Conservation (phyloP, 2,888 invertebrate genomes). For the Phlogophora meticulosa region DNA sequence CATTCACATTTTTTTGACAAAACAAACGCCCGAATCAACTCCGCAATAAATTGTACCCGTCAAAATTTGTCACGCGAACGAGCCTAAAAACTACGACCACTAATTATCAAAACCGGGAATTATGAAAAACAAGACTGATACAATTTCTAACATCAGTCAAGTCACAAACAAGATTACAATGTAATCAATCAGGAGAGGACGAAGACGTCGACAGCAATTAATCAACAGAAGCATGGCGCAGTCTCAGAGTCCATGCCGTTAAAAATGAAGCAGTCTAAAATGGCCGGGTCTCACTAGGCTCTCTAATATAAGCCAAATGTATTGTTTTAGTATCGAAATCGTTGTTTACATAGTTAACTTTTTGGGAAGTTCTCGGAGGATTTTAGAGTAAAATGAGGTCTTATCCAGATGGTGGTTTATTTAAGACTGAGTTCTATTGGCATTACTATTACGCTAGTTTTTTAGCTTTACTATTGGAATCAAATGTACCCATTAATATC, state of each 20-base stretch:
- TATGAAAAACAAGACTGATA: slow-evolving; percentile 78
- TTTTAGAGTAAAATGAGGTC: too few relatives aligned
- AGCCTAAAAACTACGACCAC: slow-evolving; percentile 62
- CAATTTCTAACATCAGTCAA: slow-evolving; percentile 84
- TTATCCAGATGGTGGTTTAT: too few relatives aligned
- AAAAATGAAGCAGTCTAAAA: slow-evolving; percentile 68
- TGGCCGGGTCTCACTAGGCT: slow-evolving; percentile 36
- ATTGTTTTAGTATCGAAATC: neutral
- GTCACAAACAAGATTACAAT: slow-evolving; percentile 89
- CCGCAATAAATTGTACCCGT: slow-evolving; percentile 48
- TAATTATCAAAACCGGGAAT: slow-evolving; percentile 73
- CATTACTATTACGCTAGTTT: too few relatives aligned
- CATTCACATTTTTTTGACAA: slow-evolving; percentile 14
- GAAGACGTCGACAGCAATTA: slow-evolving; percentile 83
- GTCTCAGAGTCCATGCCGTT: slow-evolving; percentile 64
- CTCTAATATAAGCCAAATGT: slow-evolving; percentile 11
- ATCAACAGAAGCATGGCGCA: slow-evolving; percentile 80
- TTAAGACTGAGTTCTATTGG: too few relatives aligned
- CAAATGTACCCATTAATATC: too few relatives aligned
- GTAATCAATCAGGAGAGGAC: slow-evolving; percentile 86
- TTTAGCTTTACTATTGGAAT: too few relatives aligned
- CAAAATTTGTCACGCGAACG: slow-evolving; percentile 49
- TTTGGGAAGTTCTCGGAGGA: too few relatives aligned
- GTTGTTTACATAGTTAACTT: too few relatives aligned
- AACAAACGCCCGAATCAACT: slow-evolving; percentile 6